phyloP scores from a whole-genome alignment of 2,888 invertebrate species.

The Heliothis peltigera region DNA sequence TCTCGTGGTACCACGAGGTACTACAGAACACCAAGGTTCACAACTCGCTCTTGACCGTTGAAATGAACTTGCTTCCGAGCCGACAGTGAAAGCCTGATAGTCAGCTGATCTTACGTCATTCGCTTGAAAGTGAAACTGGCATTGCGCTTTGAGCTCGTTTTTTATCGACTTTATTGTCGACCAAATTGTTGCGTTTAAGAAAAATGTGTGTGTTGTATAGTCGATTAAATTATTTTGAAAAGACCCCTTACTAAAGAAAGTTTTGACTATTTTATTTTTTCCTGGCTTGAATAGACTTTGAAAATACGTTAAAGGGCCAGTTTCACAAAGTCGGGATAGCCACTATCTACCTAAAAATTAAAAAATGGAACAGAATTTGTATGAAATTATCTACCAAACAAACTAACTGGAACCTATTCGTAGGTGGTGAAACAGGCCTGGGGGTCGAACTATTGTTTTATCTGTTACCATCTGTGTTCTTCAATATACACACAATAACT shows the following conservation, averaged over 20 bases:
- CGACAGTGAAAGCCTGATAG: slow-evolving; percentile 51
- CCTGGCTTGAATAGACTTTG: too few species aligned
- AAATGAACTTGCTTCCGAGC: slow-evolving; percentile 51
- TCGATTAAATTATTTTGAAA: neutral
- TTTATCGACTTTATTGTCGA: slow-evolving; percentile 43
- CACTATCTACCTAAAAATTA: too few species aligned
- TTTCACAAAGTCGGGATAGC: too few species aligned
- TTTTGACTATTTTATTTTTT: neutral
- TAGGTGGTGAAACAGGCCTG: too few species aligned
- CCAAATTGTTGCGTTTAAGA: slow-evolving; percentile 18
- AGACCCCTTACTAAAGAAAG: neutral
- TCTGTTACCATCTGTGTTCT: too few species aligned
- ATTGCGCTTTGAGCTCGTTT: slow-evolving; percentile 48
- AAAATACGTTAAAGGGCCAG: too few species aligned
- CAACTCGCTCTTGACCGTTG: slow-evolving; percentile 55
- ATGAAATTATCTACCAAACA: too few species aligned
- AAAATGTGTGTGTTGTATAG: slow-evolving; percentile 27
- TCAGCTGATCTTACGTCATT: slow-evolving; percentile 55
- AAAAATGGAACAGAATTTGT: too few species aligned
- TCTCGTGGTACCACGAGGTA: neutral
- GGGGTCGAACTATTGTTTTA: too few species aligned
- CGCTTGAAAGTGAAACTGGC: slow-evolving; percentile 60
- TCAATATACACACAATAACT: too few species aligned
- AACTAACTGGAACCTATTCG: too few species aligned
- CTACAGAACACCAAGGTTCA: slow-evolving; percentile 6